Conservation (phyloP, 2,888 invertebrate genomes). For the Polydesmus complanatus region DNA sequence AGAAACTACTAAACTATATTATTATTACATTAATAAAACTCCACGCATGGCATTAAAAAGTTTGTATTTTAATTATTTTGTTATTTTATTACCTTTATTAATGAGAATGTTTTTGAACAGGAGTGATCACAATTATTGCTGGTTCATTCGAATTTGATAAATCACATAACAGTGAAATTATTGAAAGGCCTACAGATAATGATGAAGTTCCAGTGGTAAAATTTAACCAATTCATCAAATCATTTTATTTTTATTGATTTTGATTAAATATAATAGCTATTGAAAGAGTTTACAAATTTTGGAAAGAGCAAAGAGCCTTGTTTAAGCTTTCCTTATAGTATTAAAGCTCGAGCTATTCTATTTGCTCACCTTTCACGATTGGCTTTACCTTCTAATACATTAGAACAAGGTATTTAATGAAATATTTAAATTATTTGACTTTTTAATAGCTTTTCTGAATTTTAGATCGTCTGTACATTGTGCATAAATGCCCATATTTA, state of each 20-base stretch:
- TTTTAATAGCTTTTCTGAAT: neutral
- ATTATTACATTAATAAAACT: constrained; percentile 88
- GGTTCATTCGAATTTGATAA: constrained; percentile 94
- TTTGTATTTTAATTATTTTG: constrained; percentile 21
- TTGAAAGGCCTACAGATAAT: constrained; percentile 84
- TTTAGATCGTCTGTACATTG: constrained; percentile 30
- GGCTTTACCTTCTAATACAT: constrained; percentile 54
- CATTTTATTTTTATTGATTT: neutral
- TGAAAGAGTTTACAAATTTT: constrained; percentile 77
- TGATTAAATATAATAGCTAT: constrained; percentile 51
- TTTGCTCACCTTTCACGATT: constrained; percentile 89
- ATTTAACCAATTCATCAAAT: constrained; percentile 19
- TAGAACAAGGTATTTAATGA: constrained; percentile 71
- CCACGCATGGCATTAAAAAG: constrained; percentile 89
- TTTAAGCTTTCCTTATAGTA: constrained; percentile 76
- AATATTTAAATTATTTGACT: constrained; percentile 39
- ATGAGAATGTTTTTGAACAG: constrained; percentile 25
- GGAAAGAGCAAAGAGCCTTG: constrained; percentile 93
- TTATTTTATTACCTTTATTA: neutral
- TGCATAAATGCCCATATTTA: constrained; percentile 79
- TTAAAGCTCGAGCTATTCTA: constrained; percentile 74
- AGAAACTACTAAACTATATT: constrained; percentile 94
- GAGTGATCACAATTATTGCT: constrained; percentile 86
- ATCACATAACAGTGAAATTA: constrained; percentile 81
- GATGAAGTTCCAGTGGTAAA: constrained; percentile 80